Conservation (phyloP, 2,113 vertebrate genomes). For the Aramus guarauna region DNA sequence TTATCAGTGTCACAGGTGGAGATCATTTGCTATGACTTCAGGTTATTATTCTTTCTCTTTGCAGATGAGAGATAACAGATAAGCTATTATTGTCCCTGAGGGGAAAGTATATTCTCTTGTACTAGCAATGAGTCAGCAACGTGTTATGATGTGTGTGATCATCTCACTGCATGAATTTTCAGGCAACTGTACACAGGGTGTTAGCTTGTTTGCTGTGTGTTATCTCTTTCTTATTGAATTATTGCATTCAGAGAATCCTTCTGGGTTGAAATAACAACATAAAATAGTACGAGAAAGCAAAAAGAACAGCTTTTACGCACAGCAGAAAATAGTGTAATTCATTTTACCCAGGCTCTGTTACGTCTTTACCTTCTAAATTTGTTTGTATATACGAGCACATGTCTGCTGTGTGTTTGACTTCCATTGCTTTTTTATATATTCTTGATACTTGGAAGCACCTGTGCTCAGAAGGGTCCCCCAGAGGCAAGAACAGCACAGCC, state of each 20-base stretch:
- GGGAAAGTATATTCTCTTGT: background rate
- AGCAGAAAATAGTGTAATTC: background rate
- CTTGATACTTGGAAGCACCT: background rate
- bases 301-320: background rate
- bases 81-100: background rate
- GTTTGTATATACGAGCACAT: background rate
- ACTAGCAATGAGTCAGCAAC: slow-evolving; percentile 3
- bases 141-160: background rate
- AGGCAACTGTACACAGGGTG: background rate
- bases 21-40: slow-evolving; percentile 13
- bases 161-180: background rate
- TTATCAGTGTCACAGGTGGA: background rate
- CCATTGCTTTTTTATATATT: background rate
- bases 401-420: background rate
- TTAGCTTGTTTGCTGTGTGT: background rate
- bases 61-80: background rate
- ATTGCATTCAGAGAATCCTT: background rate
- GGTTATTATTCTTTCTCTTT: background rate
- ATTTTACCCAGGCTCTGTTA: background rate
- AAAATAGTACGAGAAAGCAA: background rate
- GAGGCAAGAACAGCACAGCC: background rate
- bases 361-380: background rate
- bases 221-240: background rate
- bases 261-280: background rate
- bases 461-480: fast-evolving